Base-by-base conservation (phyloP, 2,113 vertebrate species). In the Nyctereutes procyonoides region DNA sequence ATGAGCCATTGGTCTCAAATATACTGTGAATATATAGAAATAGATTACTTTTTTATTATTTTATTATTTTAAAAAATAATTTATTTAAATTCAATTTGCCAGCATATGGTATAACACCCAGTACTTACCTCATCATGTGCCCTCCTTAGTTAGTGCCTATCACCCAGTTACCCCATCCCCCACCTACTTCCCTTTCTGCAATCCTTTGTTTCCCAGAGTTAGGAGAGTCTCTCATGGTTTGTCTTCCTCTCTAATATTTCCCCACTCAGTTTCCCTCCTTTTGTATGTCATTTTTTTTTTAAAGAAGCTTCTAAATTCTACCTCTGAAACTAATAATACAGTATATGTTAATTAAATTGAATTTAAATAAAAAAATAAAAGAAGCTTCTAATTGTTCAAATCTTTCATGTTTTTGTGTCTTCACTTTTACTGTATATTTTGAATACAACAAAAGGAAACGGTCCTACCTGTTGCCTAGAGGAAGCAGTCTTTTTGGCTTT, bases 381-480 rank as follows among this genome's bases (percentile, higher is more conserved):
- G 56, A 88, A 93, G 17, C 51, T 93, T 91, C 43, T 95, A 86
- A 67, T 87, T 97, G 28, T 93, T 96, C 79, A 9, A 90, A 65
- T 93, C 17, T 83, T 92, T 91, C 30, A 71, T 96, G 81, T 84
- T 81, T 96, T 88, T 85, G 15, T 95, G 55, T 86, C 65, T 96
- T 91, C 30, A 85, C 43, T 97, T 88, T 93, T 58, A 76, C 60
- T 82, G 53, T 73, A 17, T 93, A 79, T 77, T 95, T 96, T 93
- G 82, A 91, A 89, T 84, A 86, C 11, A 86, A 60, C 53, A 87
- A 92, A 96, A 96, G 28, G 65, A 92, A 95, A 90, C 87, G 97
- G n/a, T 85, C 63, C n/a, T 84, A 65, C 20, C 20, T 91, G 28
- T 51, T 69, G 51, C 74, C 53, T 76, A 73, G 8, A 76, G 76